Evolutionary conservation across 92 coral and sea anemone species (phyloP).

Genomic region (Phenganax stokvisi): DNA sequence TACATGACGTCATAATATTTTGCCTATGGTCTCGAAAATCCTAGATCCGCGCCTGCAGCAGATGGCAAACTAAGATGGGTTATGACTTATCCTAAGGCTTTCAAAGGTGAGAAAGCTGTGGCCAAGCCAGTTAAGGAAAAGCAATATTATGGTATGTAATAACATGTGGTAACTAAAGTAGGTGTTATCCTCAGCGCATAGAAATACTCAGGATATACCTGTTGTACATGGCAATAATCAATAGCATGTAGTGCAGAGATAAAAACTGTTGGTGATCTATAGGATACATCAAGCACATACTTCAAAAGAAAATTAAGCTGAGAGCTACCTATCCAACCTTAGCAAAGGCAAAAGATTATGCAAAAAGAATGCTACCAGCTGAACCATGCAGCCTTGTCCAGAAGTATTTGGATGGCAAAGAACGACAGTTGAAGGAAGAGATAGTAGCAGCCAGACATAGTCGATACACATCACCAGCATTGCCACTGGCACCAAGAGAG

Average conservation of each 20-base stretch:
- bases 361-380: constrained; percentile 35
- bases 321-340: constrained; percentile 39
- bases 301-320: constrained; percentile 21
- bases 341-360: constrained; percentile 39
- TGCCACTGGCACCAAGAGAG: background rate
- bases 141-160: constrained; percentile 40
- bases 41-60: background rate
- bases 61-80: constrained; percentile 42
- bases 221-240: too few relatives aligned
- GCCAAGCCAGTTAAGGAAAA: constrained; percentile 46
- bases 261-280: constrained; percentile 1
- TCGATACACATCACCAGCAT: constrained; percentile 33
- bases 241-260: background rate
- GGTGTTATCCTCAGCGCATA: background rate
- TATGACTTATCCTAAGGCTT: constrained; percentile 40
- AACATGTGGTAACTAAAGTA: background rate
- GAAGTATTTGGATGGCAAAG: constrained; percentile 44
- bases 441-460: constrained; percentile 35
- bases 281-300: constrained; percentile 30
- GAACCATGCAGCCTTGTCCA: constrained; percentile 40
- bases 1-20: too few relatives aligned
- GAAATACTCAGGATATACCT: background rate
- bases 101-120: constrained; percentile 44
- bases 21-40: too few relatives aligned
- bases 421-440: constrained; percentile 37